A percentile compares a stretch with the other conserved stretches of the same genome.
Evolutionary conservation across 2,888 invertebrate genomes (phyloP).

Genomic region (Rosalia funebris): DNA sequence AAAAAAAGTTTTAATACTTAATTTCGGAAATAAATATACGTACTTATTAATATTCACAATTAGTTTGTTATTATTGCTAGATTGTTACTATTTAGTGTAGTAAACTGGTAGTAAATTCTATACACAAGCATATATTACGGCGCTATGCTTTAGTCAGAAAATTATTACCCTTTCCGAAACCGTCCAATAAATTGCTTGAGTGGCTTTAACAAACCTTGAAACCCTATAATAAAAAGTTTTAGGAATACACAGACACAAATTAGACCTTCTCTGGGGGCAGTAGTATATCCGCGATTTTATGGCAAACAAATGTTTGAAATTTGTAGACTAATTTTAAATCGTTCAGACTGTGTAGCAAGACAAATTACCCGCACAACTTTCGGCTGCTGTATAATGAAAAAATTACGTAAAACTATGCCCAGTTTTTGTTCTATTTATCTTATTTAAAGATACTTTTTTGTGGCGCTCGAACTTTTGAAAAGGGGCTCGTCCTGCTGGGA

Average conservation of each 20-base stretch:
- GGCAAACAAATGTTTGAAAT: not conserved
- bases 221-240: not conserved
- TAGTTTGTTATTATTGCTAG: too few species aligned
- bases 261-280: too few species aligned
- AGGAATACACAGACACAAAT: not conserved
- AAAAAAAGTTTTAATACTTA: too few species aligned
- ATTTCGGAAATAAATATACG: too few species aligned
- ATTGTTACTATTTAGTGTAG: too few species aligned
- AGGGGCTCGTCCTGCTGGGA: slow-evolving; percentile 2
- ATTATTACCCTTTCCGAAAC: too few species aligned
- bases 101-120: too few species aligned
- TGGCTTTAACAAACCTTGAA: not conserved
- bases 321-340: not conserved
- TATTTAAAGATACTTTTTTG: not conserved
- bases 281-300: not conserved
- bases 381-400: not conserved
- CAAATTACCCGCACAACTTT: not conserved
- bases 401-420: not conserved
- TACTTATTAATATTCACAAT: too few species aligned
- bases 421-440: not conserved
- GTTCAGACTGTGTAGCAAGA: not conserved
- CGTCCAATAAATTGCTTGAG: not conserved
- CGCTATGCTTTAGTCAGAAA: too few species aligned
- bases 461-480: slow-evolving; percentile 3
- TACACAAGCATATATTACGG: too few species aligned